Evolutionary conservation across 2,797 vertebrate species (phyloP), one percentile per base, ranked within the genome.

Genomic region (Helicolenus hilgendorfi): DNA sequence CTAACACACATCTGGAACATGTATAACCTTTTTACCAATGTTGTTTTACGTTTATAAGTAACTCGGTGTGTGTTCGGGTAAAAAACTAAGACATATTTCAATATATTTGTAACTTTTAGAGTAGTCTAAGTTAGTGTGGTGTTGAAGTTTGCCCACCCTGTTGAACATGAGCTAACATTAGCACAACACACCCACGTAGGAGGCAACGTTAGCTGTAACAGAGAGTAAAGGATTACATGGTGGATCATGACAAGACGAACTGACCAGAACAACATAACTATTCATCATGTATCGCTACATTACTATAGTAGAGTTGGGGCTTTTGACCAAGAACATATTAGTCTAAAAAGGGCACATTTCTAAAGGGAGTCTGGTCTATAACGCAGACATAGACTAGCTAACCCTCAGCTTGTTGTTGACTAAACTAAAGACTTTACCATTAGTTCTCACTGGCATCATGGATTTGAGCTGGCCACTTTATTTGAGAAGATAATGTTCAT

Each of bases 91-190:
- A 20, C 2, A 6, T 0, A 27, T 36, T 7, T 41, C 1, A 15
- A 3, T 1, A n/a, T 5, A 14, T 4, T 22, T 38, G 4, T 0
- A 20, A 49, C 20, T 41, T 56, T n/a, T 27, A 14, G 11, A 2
- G 4, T 3, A 22, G 67, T 1, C 2, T 69, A 22, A 10, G 59
- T 29, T 41, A 41, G 26, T 69, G 15, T 67, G 4, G 10, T 5
- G 20, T 4, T 65, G 20, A 18, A 58, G 27, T 68, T 45, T 33
- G 13, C 14, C 13, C 41, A 29, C 8, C 41, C 14, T 45, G 1
- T 20, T 71, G 22, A 71, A n/a, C 72, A 35, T 65, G 33, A 74
- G 79, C 89, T 79, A 86, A 79, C 77, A 75, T 41, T 41, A 41
- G 72, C 72, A 49, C 59, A 88, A 90, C 83, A 76, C 72, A 68